These are phyloP conservation scores for Nephrotoma appendiculata DNA, from an alignment of 2,888 invertebrate genomes.

Conservation along the genomic window DNA sequence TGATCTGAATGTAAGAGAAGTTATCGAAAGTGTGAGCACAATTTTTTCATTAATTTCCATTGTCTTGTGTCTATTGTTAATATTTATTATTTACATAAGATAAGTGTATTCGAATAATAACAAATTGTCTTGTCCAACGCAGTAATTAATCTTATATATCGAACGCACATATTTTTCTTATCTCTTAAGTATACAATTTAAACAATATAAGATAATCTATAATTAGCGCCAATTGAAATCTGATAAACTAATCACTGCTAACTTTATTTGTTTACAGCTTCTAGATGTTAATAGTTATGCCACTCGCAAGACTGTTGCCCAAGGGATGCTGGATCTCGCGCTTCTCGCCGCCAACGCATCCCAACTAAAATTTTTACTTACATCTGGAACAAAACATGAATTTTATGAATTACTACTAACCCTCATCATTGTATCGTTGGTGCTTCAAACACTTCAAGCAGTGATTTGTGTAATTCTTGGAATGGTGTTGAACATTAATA, in stretches of 20 bases:
- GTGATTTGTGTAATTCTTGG: slow-evolving; percentile 11
- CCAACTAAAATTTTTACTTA: slow-evolving; percentile 13
- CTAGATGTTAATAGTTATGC: slow-evolving; percentile 13
- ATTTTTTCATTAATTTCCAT: background rate
- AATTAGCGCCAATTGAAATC: background rate
- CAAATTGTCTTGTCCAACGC: background rate
- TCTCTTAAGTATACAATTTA: background rate
- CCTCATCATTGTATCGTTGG: slow-evolving; percentile 11
- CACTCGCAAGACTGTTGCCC: slow-evolving; percentile 13
- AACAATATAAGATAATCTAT: background rate
- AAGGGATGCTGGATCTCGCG: slow-evolving; percentile 14
- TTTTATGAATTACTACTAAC: slow-evolving; percentile 11
- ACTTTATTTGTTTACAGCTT: background rate
- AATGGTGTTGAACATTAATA: slow-evolving; percentile 13
- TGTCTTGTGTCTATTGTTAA: background rate
- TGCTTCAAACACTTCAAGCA: slow-evolving; percentile 12
- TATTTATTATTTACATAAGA: background rate
- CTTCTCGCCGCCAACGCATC: slow-evolving; percentile 14
- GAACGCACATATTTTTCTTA: background rate
- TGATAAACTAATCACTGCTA: background rate
- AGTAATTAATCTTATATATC: background rate
- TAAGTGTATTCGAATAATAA: background rate
- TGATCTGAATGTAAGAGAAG: background rate
- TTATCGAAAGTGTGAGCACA: background rate
- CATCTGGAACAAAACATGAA: slow-evolving; percentile 9